phyloP scores from a whole-genome alignment of 2,888 invertebrate species.

The Andrena hattorfiana region DNA sequence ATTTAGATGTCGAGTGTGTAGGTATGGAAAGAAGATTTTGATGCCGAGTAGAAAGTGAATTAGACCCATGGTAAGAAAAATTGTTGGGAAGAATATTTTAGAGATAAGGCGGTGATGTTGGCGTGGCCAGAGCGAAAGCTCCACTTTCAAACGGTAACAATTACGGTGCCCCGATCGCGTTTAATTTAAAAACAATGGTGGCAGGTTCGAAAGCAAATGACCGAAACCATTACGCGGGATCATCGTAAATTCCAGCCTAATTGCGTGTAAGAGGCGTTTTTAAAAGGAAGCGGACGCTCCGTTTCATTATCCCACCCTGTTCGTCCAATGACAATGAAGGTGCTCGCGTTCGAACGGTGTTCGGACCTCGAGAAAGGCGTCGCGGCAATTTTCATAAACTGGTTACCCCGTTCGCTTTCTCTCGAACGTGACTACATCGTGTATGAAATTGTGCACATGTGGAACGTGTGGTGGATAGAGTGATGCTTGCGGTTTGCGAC shows the following conservation, averaged over 20 bases:
- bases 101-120: too few relatives aligned
- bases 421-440: conserved; percentile 19
- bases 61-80: too few relatives aligned
- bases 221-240: conserved; percentile 1
- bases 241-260: conserved; percentile 26
- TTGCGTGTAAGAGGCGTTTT: conserved; percentile 7
- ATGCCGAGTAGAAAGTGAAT: too few relatives aligned
- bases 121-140: neutral
- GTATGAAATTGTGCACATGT: conserved; percentile 4
- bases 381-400: conserved; percentile 62
- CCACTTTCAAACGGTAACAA: neutral
- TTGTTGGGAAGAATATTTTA: too few relatives aligned
- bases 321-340: conserved; percentile 16
- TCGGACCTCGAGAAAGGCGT: conserved; percentile 9
- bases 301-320: conserved; percentile 17
- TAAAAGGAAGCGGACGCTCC: conserved; percentile 6
- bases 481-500: conserved; percentile 51
- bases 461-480: conserved; percentile 42
- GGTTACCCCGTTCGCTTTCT: conserved; percentile 62
- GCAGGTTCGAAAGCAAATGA: conserved; percentile 6
- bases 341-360: conserved; percentile 30
- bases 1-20: too few relatives aligned
- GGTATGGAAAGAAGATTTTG: too few relatives aligned
- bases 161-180: neutral
- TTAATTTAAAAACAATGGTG: conserved; percentile 32